phyloP scores from a whole-genome alignment of 2,113 vertebrate genomes.

The Egretta garzetta region DNA sequence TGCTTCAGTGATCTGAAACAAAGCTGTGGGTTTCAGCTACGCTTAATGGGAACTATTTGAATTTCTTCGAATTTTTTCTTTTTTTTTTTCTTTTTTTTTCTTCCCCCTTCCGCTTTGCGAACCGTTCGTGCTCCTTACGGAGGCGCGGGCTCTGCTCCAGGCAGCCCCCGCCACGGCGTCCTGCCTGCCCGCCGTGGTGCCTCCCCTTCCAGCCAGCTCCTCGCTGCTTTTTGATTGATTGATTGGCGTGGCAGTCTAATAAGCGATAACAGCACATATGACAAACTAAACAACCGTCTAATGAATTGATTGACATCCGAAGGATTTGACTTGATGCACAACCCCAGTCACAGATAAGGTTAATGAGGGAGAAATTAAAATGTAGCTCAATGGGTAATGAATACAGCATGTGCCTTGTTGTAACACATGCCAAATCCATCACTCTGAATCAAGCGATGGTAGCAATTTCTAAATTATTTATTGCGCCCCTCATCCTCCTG shows the following conservation, averaged over 20 bases:
- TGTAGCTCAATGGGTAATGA: constrained; percentile 73
- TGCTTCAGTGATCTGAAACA: constrained; percentile 15
- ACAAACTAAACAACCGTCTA: constrained; percentile 62
- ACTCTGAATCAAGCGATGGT: constrained; percentile 64
- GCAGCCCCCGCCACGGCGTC: neutral
- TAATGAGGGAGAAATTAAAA: constrained; percentile 78
- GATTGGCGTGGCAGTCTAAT: constrained; percentile 66
- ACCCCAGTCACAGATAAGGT: constrained; percentile 61
- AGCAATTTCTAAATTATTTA: constrained; percentile 78
- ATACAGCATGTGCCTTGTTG: constrained; percentile 68
- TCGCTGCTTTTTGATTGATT: constrained; percentile 64
- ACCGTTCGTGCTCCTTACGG: accelerated
- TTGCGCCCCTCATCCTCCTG: constrained; percentile 53
- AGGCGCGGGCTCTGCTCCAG: neutral
- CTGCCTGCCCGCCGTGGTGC: neutral
- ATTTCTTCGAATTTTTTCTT: neutral
- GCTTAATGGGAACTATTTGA: neutral
- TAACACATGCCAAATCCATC: constrained; percentile 73
- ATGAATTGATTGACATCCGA: constrained; percentile 74
- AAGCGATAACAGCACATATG: constrained; percentile 72
- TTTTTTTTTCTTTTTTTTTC: too few relatives aligned
- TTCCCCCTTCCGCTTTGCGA: neutral
- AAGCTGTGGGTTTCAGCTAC: neutral
- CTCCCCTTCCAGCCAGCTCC: constrained; percentile 6
- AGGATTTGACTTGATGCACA: constrained; percentile 67